Evolutionary conservation across 2,797 vertebrate genomes (phyloP), one percentile per base, ranked within the genome.

Genomic region (Peromyscus attwateri): DNA sequence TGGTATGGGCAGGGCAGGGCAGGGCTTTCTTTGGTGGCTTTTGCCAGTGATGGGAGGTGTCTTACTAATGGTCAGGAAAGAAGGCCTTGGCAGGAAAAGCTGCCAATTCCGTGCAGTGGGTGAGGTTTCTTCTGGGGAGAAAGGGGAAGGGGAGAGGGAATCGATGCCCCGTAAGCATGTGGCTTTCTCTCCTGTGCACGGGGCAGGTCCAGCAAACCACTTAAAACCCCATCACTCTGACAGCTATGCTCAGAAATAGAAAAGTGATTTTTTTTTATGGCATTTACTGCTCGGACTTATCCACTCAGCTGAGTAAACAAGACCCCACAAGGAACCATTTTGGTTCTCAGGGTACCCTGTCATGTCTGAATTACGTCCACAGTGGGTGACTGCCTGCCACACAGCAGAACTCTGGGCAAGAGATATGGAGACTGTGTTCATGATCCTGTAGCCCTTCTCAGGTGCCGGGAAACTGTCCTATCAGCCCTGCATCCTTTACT

Each of bases 211-310:
- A 57, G 43, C 80, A 82, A 57, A 64, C 57, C 93, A 23, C 92
- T 91, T 37, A 75, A 31, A 73, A 37, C 37, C 64, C 93, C 91
- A 57, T 82, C 64, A 94, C 8, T 29, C 93, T 89, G 95, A 55
- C 77, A 19, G 8, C 89, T 9, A 4, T 8, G 89, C 95, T 92
- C 93, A 89, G 96, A 91, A 93, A 79, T 68, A 68, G 89, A 79
- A 90, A 95, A 62, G 12, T 12, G 73, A 81, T 89, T 89, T 96
- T 87, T 89, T 89, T 73, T 82, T 85, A 82, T 40, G 93, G 89
- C 62, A 16, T 79, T 92, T 89, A 71, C 96, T 95, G 93, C 60
- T 92, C 93, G 64, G 89, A 64, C 37, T 43, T 49, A 77, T 6
- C 83, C 88, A n/a, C 81, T 91, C 60, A 0, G 57, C 70, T 5